phyloP scores from a whole-genome alignment of 2,113 vertebrate species.

The Tretioscincus oriximinensis region DNA sequence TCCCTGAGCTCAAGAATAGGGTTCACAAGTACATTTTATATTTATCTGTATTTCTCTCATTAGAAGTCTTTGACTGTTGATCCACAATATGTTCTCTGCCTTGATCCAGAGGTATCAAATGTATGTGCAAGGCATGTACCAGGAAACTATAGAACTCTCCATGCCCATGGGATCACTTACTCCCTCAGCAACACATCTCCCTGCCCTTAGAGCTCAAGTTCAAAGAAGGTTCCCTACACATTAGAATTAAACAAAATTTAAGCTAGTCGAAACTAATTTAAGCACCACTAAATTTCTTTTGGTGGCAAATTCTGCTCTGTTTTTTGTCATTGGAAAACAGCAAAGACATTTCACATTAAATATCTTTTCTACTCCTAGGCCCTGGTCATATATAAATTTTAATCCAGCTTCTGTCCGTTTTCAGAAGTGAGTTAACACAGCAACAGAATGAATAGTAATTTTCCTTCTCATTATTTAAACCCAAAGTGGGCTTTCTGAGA shows the following conservation, averaged over 20 bases:
- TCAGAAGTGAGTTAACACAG: too few species aligned
- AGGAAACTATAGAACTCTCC: background rate
- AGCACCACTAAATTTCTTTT: background rate
- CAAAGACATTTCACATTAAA: background rate
- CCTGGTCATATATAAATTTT: too few species aligned
- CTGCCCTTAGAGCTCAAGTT: background rate
- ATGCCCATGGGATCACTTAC: background rate
- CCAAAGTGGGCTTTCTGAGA: too few species aligned
- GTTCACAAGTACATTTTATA: background rate
- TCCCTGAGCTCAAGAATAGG: slow-evolving; percentile 17
- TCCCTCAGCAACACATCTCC: background rate
- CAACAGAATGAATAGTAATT: too few species aligned
- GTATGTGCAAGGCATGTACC: background rate
- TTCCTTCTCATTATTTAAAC: too few species aligned
- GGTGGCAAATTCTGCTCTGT: background rate
- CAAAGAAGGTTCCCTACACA: background rate
- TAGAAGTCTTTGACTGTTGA: background rate
- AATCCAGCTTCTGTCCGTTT: too few species aligned
- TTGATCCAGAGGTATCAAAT: background rate
- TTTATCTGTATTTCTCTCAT: background rate
- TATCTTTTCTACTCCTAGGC: background rate
- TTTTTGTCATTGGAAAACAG: background rate
- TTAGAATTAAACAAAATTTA: background rate
- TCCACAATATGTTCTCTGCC: background rate
- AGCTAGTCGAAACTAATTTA: background rate